Evolutionary conservation across 2,113 vertebrate genomes (phyloP).

Genomic region (Hippocampus abdominalis): DNA sequence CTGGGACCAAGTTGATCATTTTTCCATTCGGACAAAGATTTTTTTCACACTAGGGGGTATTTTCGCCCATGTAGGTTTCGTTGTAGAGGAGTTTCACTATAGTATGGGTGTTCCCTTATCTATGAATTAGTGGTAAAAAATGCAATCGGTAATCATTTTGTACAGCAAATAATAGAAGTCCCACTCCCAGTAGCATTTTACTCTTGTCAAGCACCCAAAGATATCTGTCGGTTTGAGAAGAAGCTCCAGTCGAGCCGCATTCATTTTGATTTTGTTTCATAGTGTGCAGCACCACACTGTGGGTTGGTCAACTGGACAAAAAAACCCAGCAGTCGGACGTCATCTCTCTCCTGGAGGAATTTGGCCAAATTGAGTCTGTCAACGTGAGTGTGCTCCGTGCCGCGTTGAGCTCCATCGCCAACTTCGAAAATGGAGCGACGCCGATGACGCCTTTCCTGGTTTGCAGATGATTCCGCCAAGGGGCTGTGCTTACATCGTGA

Average conservation of each 20-base stretch:
- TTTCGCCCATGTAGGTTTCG: no score
- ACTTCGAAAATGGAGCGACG: not conserved
- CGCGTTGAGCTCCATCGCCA: not conserved
- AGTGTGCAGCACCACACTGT: slow-evolving; percentile 97
- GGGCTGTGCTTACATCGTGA: slow-evolving; percentile 95
- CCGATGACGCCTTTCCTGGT: not conserved
- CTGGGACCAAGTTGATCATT: no score
- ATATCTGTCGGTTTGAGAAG: no score
- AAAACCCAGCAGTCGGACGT: slow-evolving; percentile 92
- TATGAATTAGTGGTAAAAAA: no score
- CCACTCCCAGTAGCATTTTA: no score
- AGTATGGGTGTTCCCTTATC: no score
- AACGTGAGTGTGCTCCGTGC: slow-evolving; percentile 79
- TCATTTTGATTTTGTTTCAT: slow-evolving; percentile 16
- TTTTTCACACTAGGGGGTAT: no score
- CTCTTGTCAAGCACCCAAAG: no score
- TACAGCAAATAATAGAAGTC: no score
- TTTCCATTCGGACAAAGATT: no score
- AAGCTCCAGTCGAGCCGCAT: not conserved
- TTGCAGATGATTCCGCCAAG: slow-evolving; percentile 94
- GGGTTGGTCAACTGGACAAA: slow-evolving; percentile 97
- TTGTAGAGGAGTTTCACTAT: no score
- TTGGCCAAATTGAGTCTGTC: slow-evolving; percentile 94
- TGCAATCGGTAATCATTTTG: no score
- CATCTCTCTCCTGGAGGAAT: slow-evolving; percentile 90